A percentile compares a stretch with the other conserved stretches of the same genome.
phyloP scores from a whole-genome alignment of 2,113 vertebrate genomes.

The Myocastor coypus region DNA sequence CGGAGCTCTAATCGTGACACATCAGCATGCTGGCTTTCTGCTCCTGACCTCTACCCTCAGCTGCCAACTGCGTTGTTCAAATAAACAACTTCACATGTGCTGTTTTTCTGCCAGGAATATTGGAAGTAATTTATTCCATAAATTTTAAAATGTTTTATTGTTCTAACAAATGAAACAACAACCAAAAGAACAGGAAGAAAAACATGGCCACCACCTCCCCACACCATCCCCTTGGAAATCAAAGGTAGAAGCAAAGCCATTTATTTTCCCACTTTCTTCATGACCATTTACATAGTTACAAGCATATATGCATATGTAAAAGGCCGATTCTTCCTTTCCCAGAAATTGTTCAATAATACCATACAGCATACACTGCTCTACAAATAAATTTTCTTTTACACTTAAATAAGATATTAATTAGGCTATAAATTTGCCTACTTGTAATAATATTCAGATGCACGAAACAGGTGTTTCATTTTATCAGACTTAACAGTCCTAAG shows the following conservation, averaged over 20 bases:
- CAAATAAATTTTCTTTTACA: not conserved
- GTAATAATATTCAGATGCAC: not conserved
- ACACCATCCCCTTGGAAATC: not conserved
- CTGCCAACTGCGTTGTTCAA: not conserved
- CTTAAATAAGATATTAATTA: not conserved
- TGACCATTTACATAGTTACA: not conserved
- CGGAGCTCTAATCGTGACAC: not conserved
- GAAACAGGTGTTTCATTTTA: not conserved
- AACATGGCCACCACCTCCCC: not conserved
- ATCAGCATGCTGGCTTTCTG: not conserved
- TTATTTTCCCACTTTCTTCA: not conserved
- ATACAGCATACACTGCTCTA: not conserved
- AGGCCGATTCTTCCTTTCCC: not conserved
- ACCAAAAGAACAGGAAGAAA: not conserved
- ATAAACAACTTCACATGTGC: not conserved
- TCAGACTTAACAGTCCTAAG: not conserved
- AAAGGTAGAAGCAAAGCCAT: not conserved
- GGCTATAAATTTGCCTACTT: not conserved
- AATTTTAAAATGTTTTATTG: not conserved
- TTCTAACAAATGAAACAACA: not conserved
- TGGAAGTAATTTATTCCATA: not conserved
- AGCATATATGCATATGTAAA: not conserved
- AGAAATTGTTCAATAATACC: constrained; percentile 7
- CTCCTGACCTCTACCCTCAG: not conserved
- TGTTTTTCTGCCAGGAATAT: not conserved